phyloP scores from a whole-genome alignment of 2,888 invertebrate genomes.

The Sphaeridia pumilis region DNA sequence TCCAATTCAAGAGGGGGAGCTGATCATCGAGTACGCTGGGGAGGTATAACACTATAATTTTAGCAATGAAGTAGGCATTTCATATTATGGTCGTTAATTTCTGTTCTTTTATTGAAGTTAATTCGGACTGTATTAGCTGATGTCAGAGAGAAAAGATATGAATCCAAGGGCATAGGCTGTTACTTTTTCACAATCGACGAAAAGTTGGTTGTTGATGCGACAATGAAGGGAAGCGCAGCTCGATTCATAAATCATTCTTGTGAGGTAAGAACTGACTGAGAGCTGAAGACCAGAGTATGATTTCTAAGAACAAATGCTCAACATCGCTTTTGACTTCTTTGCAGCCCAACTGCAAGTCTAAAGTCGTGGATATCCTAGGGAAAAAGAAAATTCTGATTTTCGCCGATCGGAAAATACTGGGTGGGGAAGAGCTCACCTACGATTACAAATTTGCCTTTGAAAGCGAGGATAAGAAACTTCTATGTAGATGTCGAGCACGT shows the following conservation, averaged over 20 bases:
- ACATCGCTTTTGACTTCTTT: constrained; percentile 1
- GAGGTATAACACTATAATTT: constrained; percentile 50
- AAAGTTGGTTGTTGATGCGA: constrained; percentile 73
- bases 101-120: constrained; percentile 49
- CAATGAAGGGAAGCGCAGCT: constrained; percentile 97
- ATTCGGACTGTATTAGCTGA: constrained; percentile 86
- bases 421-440: constrained; percentile 91
- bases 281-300: too few relatives aligned
- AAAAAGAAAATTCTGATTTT: constrained; percentile 95
- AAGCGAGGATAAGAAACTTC: constrained; percentile 79
- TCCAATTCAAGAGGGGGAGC: constrained; percentile 79
- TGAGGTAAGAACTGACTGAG: constrained; percentile 57
- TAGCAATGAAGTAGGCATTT: background rate
- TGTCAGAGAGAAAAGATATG: constrained; percentile 84
- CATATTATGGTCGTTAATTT: background rate
- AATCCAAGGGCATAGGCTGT: constrained; percentile 87
- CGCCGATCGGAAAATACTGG: constrained; percentile 73
- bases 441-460: constrained; percentile 97
- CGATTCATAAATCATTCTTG: constrained; percentile 97
- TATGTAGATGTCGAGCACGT: constrained; percentile 85
- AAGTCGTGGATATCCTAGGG: constrained; percentile 85
- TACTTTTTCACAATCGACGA: constrained; percentile 93
- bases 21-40: constrained; percentile 68
- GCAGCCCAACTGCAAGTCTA: constrained; percentile 93
- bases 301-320: background rate